A percentile compares a stretch with the other conserved stretches of the same genome.
These are phyloP conservation scores for Globodera ellingtonae DNA, from an alignment of 1,140 invertebrate genomes.

Conservation along the genomic window DNA sequence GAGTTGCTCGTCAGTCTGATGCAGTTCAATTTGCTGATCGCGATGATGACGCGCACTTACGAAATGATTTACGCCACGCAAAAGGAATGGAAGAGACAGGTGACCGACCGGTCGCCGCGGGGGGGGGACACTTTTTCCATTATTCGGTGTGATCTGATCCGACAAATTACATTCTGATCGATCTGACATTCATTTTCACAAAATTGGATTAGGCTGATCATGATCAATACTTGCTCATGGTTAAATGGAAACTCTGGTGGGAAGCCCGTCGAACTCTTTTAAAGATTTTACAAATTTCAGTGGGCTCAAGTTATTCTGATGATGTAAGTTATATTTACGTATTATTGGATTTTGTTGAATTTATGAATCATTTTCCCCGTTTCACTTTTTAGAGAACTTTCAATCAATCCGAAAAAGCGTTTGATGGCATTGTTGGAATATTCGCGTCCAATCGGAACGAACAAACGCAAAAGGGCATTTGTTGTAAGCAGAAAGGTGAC, in stretches of 20 bases:
- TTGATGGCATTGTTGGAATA: conserved; percentile 83
- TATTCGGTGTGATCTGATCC: no score
- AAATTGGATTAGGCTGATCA: no score
- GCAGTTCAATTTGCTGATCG: conserved; percentile 96
- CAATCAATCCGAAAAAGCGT: conserved; percentile 82
- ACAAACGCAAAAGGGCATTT: conserved; percentile 75
- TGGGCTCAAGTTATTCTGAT: conserved; percentile 96
- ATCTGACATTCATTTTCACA: no score
- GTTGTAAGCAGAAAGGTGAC: conserved; percentile 77
- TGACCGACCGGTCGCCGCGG: conserved; percentile 57
- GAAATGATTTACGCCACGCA: conserved; percentile 89
- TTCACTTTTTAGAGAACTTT: conserved; percentile 73
- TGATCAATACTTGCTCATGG: no score
- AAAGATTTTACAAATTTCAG: conserved; percentile 67
- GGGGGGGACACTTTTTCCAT: no score
- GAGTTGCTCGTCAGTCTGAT: conserved; percentile 93
- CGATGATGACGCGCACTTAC: conserved; percentile 99
- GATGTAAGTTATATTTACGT: conserved; percentile 67
- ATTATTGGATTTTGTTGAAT: neutral
- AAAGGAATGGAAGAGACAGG: conserved; percentile 97
- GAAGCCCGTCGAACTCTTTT: no score
- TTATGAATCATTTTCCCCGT: neutral
- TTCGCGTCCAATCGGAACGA: conserved; percentile 92
- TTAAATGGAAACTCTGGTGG: no score
- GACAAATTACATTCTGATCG: no score